A percentile compares a stretch with the other conserved stretches of the same genome.
Evolutionary conservation across 2,888 invertebrate genomes (phyloP).

Genomic region (Heliconius ismenius): DNA sequence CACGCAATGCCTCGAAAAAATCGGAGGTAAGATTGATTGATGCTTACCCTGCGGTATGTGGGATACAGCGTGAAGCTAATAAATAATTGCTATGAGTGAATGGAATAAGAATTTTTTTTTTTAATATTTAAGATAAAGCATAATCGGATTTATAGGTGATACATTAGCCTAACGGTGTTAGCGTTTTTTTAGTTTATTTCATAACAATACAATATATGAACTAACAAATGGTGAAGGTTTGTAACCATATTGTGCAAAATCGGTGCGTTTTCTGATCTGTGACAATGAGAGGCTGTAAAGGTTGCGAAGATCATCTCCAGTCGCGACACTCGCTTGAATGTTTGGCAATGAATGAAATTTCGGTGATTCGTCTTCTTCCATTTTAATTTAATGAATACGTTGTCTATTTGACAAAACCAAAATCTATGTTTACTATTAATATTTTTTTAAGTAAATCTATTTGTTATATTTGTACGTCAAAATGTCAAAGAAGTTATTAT

Average conservation of each 20-base stretch:
- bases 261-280: conserved; percentile 54
- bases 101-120: too few species aligned
- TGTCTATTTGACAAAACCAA: conserved; percentile 2
- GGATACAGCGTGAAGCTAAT: too few species aligned
- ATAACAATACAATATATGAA: background rate
- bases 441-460: background rate
- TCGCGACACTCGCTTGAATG: conserved; percentile 42
- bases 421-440: background rate
- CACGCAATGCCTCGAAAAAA: too few species aligned
- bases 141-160: too few species aligned
- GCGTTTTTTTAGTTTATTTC: background rate
- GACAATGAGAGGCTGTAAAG: conserved; percentile 62
- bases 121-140: too few species aligned
- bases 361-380: conserved; percentile 27
- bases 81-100: too few species aligned
- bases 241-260: conserved; percentile 55
- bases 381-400: background rate
- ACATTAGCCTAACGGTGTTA: too few species aligned
- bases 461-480: background rate
- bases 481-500: background rate
- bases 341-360: conserved; percentile 51
- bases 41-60: too few species aligned
- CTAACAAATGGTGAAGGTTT: conserved; percentile 70
- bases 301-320: conserved; percentile 49
- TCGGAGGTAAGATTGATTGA: too few species aligned